phyloP scores from a whole-genome alignment of 2,888 invertebrate species.

The Digitonthophagus gazella region DNA sequence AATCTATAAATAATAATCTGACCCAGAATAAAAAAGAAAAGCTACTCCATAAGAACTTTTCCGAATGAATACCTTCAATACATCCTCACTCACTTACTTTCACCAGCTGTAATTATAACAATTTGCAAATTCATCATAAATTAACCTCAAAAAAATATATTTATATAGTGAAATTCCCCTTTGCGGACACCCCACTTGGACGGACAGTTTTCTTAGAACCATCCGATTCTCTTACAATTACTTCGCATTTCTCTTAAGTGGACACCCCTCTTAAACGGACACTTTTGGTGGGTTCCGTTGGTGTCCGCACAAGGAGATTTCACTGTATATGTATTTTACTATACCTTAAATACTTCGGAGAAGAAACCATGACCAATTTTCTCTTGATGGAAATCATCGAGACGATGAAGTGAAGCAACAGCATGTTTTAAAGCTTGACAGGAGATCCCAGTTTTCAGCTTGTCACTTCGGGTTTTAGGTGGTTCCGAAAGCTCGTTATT shows the following conservation, averaged over 20 bases:
- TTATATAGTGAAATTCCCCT: no score
- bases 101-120: not conserved
- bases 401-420: slow-evolving; percentile 85
- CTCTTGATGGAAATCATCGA: slow-evolving; percentile 91
- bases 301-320: no score
- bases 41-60: not conserved
- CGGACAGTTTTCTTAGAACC: no score
- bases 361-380: slow-evolving; percentile 95
- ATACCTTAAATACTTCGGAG: slow-evolving; percentile 97
- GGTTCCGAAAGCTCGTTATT: slow-evolving; percentile 51
- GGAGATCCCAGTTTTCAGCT: slow-evolving; percentile 69
- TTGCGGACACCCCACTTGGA: no score
- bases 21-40: not conserved
- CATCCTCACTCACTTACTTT: not conserved
- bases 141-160: no score
- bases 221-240: no score
- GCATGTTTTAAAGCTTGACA: slow-evolving; percentile 90
- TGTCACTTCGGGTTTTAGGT: slow-evolving; percentile 50
- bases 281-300: no score
- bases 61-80: not conserved
- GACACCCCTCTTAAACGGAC: no score
- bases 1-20: not conserved
- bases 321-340: no score
- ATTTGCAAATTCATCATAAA: no score
- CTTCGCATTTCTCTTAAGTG: no score